Evolutionary conservation across 1,140 invertebrate species (phyloP).

Genomic region (Pseudomyrmex flavicornis): DNA sequence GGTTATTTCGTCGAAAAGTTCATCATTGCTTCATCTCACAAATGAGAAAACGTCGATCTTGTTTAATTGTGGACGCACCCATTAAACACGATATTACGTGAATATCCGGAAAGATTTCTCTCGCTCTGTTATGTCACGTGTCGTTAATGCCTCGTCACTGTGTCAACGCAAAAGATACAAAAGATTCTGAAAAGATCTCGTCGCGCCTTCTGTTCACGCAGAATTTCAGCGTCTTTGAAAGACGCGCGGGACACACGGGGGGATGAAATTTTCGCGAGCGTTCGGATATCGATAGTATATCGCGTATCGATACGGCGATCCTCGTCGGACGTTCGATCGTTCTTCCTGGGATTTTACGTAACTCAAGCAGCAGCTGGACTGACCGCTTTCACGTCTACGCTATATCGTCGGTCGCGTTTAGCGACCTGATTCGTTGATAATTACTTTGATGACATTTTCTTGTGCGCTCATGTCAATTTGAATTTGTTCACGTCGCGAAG

Average conservation of each 20-base stretch:
- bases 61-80: constrained; percentile 29
- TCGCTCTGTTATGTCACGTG: constrained; percentile 39
- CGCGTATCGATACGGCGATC: constrained; percentile 33
- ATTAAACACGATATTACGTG: constrained; percentile 42
- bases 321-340: constrained; percentile 62
- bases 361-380: constrained; percentile 77
- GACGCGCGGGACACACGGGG: background rate
- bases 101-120: constrained; percentile 41
- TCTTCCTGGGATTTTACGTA: constrained; percentile 82
- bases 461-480: background rate
- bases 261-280: constrained; percentile 13
- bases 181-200: background rate
- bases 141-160: constrained; percentile 40
- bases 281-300: constrained; percentile 55
- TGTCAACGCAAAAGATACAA: background rate
- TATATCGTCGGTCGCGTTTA: constrained; percentile 69
- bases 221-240: background rate
- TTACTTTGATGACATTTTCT: constrained; percentile 44
- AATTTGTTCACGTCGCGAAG: background rate
- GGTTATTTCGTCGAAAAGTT: background rate
- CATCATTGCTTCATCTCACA: too few species aligned
- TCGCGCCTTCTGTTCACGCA: background rate
- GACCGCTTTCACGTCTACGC: constrained; percentile 82
- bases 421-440: constrained; percentile 62
- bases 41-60: background rate